Evolutionary conservation across 2,888 invertebrate species (phyloP), one percentile per base, ranked within the genome.

Genomic region (Cephus pulcher): DNA sequence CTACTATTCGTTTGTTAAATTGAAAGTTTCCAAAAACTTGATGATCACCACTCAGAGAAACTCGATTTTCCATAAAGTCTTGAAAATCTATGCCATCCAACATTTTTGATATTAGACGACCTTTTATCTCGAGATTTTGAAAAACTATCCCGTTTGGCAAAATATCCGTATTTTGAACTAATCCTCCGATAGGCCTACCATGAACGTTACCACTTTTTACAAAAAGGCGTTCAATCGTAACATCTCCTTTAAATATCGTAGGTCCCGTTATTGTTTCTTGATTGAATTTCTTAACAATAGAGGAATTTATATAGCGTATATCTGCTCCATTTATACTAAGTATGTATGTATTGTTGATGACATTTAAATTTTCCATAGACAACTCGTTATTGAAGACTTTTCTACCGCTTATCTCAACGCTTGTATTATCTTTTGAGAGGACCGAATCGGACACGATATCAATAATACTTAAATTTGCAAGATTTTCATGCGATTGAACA

Each of bases 81-180:
- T 89, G 80, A n/a, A 90, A 84, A 12, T 87, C 76, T 23, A 89
- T 75, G 0, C 82, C 84, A 76, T 90, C 88, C 9, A 90, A 75
- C 37, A 80, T 80, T 12, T 84, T 69, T 6, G 87, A 35, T 37
- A 34, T 75, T 11, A 85, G 80, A 12, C 85, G 75, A 6, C 77
- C 33, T 34, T 77, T 34, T 4, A 89, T 82, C 1, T 80, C 37
- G 4, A 90, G 82, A 37, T 87, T 34, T 34, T 86, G 75, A 2
- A 90, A 88, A 23, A 79, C 74, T 11, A 85, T 80, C 6, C 82
- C 80, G 23, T 80, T 75, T 1, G 87, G 88, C 74, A 90, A 77
- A 12, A 4, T 75, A 23, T 85, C 83, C 4, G 74, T 76, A 1
- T 78, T 32, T 1, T 83, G 78, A 33, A 81, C 83, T 1, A 87